These are phyloP conservation scores for Sigmodon hispidus DNA, from an alignment of 2,113 vertebrate species.

Conservation along the genomic window DNA sequence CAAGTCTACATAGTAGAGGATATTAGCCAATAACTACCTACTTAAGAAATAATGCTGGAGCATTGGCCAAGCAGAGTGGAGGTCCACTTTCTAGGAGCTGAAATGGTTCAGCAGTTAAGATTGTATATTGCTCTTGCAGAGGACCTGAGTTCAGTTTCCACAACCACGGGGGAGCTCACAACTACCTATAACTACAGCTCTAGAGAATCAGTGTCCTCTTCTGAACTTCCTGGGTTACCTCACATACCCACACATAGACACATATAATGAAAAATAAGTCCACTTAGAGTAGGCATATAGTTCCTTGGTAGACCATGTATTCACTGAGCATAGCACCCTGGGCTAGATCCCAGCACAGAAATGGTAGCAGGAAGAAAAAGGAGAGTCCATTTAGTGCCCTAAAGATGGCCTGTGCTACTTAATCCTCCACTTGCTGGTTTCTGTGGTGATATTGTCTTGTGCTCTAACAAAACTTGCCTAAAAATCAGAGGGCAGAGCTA, in stretches of 20 bases:
- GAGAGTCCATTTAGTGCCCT: not conserved
- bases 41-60: slow-evolving; percentile 7
- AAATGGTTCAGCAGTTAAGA: not conserved
- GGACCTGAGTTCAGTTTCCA: not conserved
- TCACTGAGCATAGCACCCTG: not conserved
- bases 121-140: not conserved
- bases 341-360: not conserved
- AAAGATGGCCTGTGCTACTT: not conserved
- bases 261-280: not conserved
- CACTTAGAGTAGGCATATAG: not conserved
- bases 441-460: too few species aligned
- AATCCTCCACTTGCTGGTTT: not conserved
- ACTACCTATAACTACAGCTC: not conserved
- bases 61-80: not conserved
- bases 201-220: not conserved
- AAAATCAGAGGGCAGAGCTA: too few species aligned
- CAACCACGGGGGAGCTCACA: too few species aligned
- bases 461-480: too few species aligned
- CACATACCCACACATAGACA: not conserved
- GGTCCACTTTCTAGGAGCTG: not conserved
- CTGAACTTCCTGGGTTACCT: not conserved
- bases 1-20: slow-evolving; percentile 10
- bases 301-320: not conserved
- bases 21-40: not conserved
- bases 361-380: not conserved